phyloP scores from a whole-genome alignment of 2,113 vertebrate genomes.

The Callopanchax toddi region DNA sequence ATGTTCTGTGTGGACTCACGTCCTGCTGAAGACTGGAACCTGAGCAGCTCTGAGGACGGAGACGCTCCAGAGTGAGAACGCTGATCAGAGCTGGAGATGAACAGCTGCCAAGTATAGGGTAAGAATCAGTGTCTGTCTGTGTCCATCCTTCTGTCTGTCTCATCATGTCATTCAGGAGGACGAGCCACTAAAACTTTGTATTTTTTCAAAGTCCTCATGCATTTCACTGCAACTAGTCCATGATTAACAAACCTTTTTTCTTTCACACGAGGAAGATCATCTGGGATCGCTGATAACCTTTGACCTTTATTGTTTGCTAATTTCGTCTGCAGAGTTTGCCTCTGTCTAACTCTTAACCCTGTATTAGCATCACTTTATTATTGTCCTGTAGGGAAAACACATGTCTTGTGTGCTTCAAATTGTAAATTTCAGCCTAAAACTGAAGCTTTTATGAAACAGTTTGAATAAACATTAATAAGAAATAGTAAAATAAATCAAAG shows the following conservation, averaged over 20 bases:
- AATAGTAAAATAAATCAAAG: no score
- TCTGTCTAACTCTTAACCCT: background rate
- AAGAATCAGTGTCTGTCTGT: constrained; percentile 45
- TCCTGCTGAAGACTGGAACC: background rate
- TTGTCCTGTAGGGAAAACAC: no score
- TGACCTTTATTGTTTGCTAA: background rate
- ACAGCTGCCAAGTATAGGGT: constrained; percentile 55
- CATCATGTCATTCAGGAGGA: background rate
- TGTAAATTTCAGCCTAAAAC: no score
- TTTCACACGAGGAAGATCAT: background rate
- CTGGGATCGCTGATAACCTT: background rate
- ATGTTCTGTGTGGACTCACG: constrained; percentile 26
- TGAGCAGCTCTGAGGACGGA: constrained; percentile 38
- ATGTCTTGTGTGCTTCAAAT: no score
- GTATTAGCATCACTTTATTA: no score
- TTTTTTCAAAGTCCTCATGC: background rate
- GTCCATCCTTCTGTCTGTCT: background rate
- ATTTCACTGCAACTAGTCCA: background rate
- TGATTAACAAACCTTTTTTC: no score
- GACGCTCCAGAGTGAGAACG: constrained; percentile 2
- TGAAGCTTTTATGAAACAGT: no score
- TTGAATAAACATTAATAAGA: no score
- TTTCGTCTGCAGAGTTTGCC: background rate
- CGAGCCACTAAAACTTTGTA: background rate
- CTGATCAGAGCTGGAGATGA: constrained; percentile 26